Base-by-base conservation (phyloP, 1,140 invertebrate genomes). In the Calliopsis andreniformis region DNA sequence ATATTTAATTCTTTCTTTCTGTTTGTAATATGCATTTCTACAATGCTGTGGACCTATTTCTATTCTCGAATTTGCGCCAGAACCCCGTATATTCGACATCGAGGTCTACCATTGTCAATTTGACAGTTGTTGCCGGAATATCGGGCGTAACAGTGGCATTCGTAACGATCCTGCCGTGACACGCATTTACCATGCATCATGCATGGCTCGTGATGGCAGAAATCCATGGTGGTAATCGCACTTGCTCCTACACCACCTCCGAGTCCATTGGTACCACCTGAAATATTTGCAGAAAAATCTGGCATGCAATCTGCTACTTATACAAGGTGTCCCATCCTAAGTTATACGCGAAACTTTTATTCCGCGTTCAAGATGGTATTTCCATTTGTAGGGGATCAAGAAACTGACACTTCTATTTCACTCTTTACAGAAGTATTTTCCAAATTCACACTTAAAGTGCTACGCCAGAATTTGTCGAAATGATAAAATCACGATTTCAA, bases 51-150 rank as follows among this genome's bases (percentile, higher is more conserved):
- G 6, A 55, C 63, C 70, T 12, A 7, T 55, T 43, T 73, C 61
- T 53, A 32, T 42, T 47, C 35, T 45, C 47, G 28, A 6, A 51
- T 42, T 28, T 51, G 47, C 30, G 45, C 66, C 35, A 47, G 56
- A 68, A 81, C 35, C 61, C 68, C 63, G 49, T 66, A 43, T 66
- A 43, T 68, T 64, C 63, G 45, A 79, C 53, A 42, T 82, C 55
- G 66, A 78, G 49, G 63, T 92, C 92, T 92, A 94, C 93, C 93
- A 89, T 90, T 93, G 90, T 97, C 96, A 87, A 95, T 94, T 89
- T 97, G 94, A 92, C 97, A 97, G 91, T 97, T 97, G 92, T 96
- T 96, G 77, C 97, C 96, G 68, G 94, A 94, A 90, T 96, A 97
- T 59, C 96, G 93, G 35, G 96, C 93, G 55, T 94, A 93, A 92